Evolutionary conservation across 2,113 vertebrate genomes (phyloP), one percentile per base, ranked within the genome.

Genomic region (Fukomys damarensis): DNA sequence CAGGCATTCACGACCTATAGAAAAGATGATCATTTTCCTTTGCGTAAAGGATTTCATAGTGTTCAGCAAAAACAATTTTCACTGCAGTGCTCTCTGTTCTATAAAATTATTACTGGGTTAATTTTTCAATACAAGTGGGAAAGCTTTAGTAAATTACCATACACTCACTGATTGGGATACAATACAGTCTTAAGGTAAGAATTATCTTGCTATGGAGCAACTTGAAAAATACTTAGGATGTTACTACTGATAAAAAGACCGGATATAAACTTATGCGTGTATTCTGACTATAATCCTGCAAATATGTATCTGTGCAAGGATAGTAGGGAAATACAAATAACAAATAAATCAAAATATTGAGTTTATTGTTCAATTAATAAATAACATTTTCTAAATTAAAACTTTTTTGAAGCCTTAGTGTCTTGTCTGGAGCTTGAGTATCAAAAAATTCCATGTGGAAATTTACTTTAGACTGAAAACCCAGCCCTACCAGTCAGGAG

Each of bases 171-270:
- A 16, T 32, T 61, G 28, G 61, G 56, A 63, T 79, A 61, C 13
- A 26, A 93, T 20, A 84, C 3, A 61, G 46, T 83, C 56, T 83
- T 68, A 79, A 95, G 74, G 30, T n/a, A 76, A 85, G 58, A 95
- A 85, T 61, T 80, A 56, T 24, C 14, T 24, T 70, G 35, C 81
- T 63, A 28, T 4, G 4, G 28, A 79, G n/a, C 35, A 68, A 17
- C 70, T 9, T 38, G 43, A n/a, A 86, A 80, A 91, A 14, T 52
- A 63, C 46, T 54, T 87, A 49, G 0, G 56, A 20, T 54, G 38
- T n/a, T 32, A n/a, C 7, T 19, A 56, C 11, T 13, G 82, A 49
- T 43, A 52, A 59, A 92, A 96, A 20, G 19, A 3, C 77, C 35
- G 19, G 11, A 5, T 16, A 28, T 61, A 80, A 65, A 58, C 52